Percentiles rank a stretch among this genome's conserved stretches.
phyloP scores from a whole-genome alignment of 2,113 vertebrate genomes.

The Chascanopsetta lugubris region DNA sequence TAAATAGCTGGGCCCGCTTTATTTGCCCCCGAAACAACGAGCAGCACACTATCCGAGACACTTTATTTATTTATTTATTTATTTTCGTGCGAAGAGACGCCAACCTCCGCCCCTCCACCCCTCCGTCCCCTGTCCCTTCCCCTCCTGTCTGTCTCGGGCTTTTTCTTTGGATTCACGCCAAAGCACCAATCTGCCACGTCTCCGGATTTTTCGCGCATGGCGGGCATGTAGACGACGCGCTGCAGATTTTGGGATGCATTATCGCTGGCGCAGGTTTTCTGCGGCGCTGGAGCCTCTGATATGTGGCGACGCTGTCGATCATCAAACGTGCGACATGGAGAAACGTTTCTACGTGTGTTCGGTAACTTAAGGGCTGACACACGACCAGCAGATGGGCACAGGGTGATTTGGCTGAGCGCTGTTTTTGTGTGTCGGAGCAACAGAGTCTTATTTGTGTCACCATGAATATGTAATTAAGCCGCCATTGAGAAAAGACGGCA shows the following conservation, averaged over 20 bases:
- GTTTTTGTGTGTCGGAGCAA: slow-evolving; percentile 60
- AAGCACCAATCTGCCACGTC: slow-evolving; percentile 53
- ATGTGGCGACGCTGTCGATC: not conserved
- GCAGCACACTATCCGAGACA: slow-evolving; percentile 35
- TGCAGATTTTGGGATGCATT: slow-evolving; percentile 2
- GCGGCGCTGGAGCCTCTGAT: not conserved
- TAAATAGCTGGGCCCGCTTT: slow-evolving; percentile 64
- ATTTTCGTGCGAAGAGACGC: slow-evolving; percentile 25
- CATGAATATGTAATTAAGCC: slow-evolving; percentile 77
- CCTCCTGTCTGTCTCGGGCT: slow-evolving; percentile 35
- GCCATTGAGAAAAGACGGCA: slow-evolving; percentile 61
- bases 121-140: slow-evolving; percentile 36
- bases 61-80: slow-evolving; percentile 16
- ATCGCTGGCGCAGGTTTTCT: not conserved
- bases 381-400: slow-evolving; percentile 69
- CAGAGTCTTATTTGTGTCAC: slow-evolving; percentile 65
- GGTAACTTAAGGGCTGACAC: slow-evolving; percentile 53
- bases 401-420: slow-evolving; percentile 50
- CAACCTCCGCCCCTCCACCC: slow-evolving; percentile 22
- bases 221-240: slow-evolving; percentile 15
- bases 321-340: slow-evolving; percentile 2
- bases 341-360: slow-evolving; percentile 8
- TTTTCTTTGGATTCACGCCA: slow-evolving; percentile 58
- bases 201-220: slow-evolving; percentile 43
- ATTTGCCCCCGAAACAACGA: slow-evolving; percentile 62